These are phyloP conservation scores for Cancer borealis DNA, from an alignment of 2,888 invertebrate species.

Conservation along the genomic window DNA sequence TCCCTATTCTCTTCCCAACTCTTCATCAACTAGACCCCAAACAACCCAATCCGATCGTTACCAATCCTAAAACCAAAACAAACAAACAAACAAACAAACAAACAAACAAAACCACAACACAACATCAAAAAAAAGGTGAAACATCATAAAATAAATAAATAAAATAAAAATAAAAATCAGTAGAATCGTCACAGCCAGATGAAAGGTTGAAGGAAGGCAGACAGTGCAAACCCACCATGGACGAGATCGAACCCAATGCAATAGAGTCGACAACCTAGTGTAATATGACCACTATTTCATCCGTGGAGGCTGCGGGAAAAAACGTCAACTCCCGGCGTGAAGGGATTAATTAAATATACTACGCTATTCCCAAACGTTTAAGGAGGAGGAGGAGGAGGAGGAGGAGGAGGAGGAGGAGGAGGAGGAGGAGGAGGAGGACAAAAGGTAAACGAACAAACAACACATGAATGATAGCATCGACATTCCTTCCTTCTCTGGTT, in stretches of 20 bases:
- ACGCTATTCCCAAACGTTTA: conserved; percentile 66
- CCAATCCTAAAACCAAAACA: not conserved
- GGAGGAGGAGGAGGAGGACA: conserved; percentile 49
- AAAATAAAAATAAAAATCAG: not conserved
- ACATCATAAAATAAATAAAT: too few species aligned
- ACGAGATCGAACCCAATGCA: not conserved
- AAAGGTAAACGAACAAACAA: conserved; percentile 57
- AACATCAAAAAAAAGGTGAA: not conserved
- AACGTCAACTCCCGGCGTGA: conserved; percentile 59
- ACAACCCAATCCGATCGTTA: not conserved
- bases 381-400: conserved; percentile 54
- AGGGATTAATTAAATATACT: conserved; percentile 73
- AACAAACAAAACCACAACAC: not conserved
- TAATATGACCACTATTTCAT: not conserved
- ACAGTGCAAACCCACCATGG: not conserved
- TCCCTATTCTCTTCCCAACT: not conserved
- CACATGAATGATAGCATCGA: not conserved
- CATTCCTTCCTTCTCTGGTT: conserved; percentile 27
- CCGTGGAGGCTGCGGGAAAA: not conserved
- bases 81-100: not conserved
- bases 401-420: conserved; percentile 44
- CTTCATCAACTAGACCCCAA: not conserved
- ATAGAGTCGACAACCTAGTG: not conserved
- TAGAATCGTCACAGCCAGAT: not conserved
- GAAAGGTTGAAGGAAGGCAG: not conserved